Conservation (phyloP, 2,113 vertebrate genomes). For the Pterocles orientalis region DNA sequence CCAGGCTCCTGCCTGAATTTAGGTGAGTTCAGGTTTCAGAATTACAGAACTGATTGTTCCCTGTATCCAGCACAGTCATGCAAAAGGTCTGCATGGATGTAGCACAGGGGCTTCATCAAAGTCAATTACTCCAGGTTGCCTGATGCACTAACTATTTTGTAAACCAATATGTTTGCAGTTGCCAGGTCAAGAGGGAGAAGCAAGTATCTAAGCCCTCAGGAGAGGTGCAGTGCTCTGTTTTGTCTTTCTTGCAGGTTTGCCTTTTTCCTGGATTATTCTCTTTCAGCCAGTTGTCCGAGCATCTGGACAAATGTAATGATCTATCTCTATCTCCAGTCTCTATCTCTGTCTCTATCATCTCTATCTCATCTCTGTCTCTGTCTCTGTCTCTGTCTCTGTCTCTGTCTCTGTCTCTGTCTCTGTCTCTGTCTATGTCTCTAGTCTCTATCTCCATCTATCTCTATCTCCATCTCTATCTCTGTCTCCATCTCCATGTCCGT, state of each 20-base stretch:
- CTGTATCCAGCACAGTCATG: background rate
- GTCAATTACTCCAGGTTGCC: background rate
- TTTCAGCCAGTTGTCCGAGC: fast-evolving
- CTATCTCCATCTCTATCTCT: no score
- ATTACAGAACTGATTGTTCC: background rate
- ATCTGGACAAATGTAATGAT: background rate
- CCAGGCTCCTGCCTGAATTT: background rate
- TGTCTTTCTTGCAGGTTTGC: background rate
- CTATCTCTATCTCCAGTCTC: background rate
- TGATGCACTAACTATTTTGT: background rate
- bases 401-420: no score
- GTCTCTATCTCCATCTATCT: no score
- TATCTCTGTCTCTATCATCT: background rate
- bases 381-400: no score
- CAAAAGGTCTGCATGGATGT: background rate
- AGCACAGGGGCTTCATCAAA: background rate
- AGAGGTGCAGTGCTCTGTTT: background rate
- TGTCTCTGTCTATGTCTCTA: no score
- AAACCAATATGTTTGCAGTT: background rate
- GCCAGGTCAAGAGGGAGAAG: background rate
- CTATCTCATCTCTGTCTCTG: no score
- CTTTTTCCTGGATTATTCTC: background rate
- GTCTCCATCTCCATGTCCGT: no score
- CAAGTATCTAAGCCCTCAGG: background rate
- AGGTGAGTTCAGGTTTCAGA: background rate